Base-by-base conservation (phyloP, 2,113 vertebrate genomes). In the Saccopteryx leptura region DNA sequence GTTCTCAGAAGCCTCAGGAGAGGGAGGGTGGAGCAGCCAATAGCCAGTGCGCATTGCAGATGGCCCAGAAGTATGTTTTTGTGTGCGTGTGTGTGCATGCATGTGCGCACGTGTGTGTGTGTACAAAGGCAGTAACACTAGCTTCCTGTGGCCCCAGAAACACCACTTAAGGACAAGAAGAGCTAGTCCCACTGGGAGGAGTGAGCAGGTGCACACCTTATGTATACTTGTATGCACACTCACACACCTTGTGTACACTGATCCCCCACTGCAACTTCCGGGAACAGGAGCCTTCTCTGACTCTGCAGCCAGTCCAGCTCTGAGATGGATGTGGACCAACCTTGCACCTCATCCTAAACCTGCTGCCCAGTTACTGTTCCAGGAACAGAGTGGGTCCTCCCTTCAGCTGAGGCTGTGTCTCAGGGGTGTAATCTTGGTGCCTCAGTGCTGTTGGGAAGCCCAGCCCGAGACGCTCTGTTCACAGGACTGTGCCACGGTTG, bases 31-130 rank as follows among this genome's bases (percentile, higher is more conserved):
- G 72, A 79, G 15, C 46, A 84, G 31, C 46, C 71, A 52, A 54
- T 69, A 58, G 74, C 74, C 63, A 71, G 76, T 54, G 52, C 82
- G 78, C 86, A 66, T 94, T 96, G 85, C 75, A 89, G 86, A 89
- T 71, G 84, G 26, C 60, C 74, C 63, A 79, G 82, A 76, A 48
- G 69, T 71, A 31, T 31, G 65, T 74, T 21, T 87, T n/a, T 46
- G 1, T 39, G 61, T 61, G 6, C 5, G 31, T 52, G 4, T 76
- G 17, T 66, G 4, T 63, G 5, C 0, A 1, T 50, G 15, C 21
- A 24, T 14, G 19, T 26, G 18, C 15, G 26, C 17, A 28, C 19
- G 66, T 89, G 66, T 15, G 74, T 75, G 9, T 54, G 5, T 33
- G 0, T 14, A 46, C 61, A 93, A 39, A 86, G 60, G 39, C 69